These are phyloP conservation scores for Drosophila lacicola DNA, from an alignment of 2,888 invertebrate species.

Conservation along the genomic window DNA sequence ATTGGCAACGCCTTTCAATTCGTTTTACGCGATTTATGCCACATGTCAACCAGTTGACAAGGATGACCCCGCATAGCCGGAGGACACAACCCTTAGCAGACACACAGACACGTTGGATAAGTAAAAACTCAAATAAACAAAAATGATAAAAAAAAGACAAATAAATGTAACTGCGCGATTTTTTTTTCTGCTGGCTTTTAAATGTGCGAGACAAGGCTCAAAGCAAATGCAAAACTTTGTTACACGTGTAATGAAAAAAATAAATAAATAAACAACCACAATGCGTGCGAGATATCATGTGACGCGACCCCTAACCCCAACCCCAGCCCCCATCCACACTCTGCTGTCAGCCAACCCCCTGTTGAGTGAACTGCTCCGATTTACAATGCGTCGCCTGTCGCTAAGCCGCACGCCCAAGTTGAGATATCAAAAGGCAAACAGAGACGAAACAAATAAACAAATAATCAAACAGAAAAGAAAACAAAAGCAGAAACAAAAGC, in stretches of 20 bases:
- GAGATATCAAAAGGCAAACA: conserved; percentile 75
- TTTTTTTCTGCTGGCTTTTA: conserved; percentile 45
- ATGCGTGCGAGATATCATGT: conserved; percentile 55
- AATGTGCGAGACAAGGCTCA: conserved; percentile 70
- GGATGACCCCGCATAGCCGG: conserved; percentile 64
- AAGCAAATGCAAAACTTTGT: conserved; percentile 77
- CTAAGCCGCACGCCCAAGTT: conserved; percentile 78
- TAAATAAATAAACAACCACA: conserved; percentile 71
- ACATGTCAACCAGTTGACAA: conserved; percentile 74
- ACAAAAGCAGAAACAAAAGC: conserved; percentile 31
- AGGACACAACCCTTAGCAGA: conserved; percentile 27
- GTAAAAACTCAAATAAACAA: conserved; percentile 53
- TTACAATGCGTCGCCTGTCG: conserved; percentile 72
- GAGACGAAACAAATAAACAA: conserved; percentile 64
- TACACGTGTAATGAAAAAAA: conserved; percentile 80
- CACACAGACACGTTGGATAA: conserved; percentile 49
- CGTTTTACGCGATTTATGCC: conserved; percentile 68
- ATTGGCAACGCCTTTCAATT: conserved; percentile 64
- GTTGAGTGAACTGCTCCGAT: conserved; percentile 74
- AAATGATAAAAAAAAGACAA: conserved; percentile 22
- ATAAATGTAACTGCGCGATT: conserved; percentile 12
- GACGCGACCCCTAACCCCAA: conserved; percentile 34
- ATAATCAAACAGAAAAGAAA: conserved; percentile 57
- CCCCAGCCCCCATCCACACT: neutral
- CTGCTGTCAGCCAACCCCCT: neutral